phyloP scores from a whole-genome alignment of 2,888 invertebrate species.

The Helleia helle region DNA sequence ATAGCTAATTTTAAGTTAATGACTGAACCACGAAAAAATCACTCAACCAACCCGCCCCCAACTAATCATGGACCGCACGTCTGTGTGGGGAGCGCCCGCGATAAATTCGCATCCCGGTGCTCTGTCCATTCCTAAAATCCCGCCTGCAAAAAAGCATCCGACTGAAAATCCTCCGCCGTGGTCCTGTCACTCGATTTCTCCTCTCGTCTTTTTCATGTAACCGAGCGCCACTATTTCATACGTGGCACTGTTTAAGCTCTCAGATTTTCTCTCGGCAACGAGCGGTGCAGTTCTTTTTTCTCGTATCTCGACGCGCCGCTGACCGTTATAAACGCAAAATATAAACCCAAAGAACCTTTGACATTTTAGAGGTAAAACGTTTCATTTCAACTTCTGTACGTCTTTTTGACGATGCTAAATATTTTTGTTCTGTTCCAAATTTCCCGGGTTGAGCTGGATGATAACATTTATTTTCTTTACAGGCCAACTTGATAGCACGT shows the following conservation, averaged over 20 bases:
- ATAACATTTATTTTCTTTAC: too few relatives aligned
- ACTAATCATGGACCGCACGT: conserved; percentile 59
- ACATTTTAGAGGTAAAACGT: conserved; percentile 66
- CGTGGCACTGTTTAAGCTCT: conserved; percentile 72
- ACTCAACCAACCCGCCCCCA: conserved; percentile 34
- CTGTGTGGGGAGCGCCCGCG: conserved; percentile 36
- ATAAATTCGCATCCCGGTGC: conserved; percentile 59
- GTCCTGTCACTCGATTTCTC: conserved; percentile 70
- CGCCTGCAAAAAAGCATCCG: conserved; percentile 61
- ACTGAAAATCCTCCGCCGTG: conserved; percentile 62
- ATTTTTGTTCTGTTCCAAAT: too few relatives aligned
- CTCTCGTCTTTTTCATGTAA: conserved; percentile 73
- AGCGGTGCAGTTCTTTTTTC: conserved; percentile 57
- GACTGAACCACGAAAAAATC: conserved; percentile 30
- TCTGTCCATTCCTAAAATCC: conserved; percentile 55
- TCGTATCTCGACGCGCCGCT: conserved; percentile 56
- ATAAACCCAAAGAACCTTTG: conserved; percentile 71
- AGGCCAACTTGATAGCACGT: too few relatives aligned
- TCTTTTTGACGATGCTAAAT: conserved; percentile 30
- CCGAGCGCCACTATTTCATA: conserved; percentile 71
- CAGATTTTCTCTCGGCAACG: conserved; percentile 68
- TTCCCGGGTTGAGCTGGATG: too few relatives aligned
- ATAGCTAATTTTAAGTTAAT: conserved; percentile 23
- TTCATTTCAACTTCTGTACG: conserved; percentile 52
- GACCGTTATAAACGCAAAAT: conserved; percentile 72